A percentile compares a stretch with the other conserved stretches of the same genome.
Conservation (phyloP, 2,797 vertebrate species). For the Momotus momota region DNA sequence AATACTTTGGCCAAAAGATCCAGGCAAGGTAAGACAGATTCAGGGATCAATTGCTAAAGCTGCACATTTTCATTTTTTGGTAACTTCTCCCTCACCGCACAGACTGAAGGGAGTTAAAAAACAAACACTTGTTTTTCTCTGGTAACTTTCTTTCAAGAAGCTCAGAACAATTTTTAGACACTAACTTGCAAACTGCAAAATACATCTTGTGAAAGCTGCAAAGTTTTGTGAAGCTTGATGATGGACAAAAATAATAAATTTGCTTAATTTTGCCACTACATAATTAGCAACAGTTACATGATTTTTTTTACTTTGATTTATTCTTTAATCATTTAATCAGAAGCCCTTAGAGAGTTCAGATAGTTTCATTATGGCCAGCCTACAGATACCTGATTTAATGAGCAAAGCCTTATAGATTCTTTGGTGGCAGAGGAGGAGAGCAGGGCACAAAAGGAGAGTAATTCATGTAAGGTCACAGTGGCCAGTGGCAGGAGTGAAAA, state of each 20-base stretch:
- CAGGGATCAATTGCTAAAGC: not conserved
- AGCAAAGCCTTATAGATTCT: not conserved
- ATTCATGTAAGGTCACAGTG: not conserved
- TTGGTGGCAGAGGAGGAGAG: not conserved
- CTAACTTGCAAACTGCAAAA: not conserved
- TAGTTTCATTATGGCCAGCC: not conserved
- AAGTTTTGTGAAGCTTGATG: not conserved
- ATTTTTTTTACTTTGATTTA: constrained; percentile 5
- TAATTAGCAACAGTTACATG: not conserved
- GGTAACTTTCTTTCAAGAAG: not conserved
- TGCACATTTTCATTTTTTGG: not conserved
- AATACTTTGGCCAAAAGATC: not conserved
- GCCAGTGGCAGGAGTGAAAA: not conserved
- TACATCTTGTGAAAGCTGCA: not conserved
- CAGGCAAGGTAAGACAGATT: not conserved
- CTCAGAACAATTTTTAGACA: not conserved
- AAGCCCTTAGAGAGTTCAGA: not conserved
- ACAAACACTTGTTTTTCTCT: not conserved
- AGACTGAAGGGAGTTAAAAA: not conserved
- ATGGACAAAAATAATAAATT: not conserved
- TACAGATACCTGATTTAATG: not conserved
- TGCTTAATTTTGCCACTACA: not conserved
- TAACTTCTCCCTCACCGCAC: not conserved
- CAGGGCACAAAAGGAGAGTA: not conserved
- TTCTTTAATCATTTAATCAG: constrained; percentile 4